phyloP scores from a whole-genome alignment of 2,797 vertebrate genomes.

The Phrynocephalus guinanensis region DNA sequence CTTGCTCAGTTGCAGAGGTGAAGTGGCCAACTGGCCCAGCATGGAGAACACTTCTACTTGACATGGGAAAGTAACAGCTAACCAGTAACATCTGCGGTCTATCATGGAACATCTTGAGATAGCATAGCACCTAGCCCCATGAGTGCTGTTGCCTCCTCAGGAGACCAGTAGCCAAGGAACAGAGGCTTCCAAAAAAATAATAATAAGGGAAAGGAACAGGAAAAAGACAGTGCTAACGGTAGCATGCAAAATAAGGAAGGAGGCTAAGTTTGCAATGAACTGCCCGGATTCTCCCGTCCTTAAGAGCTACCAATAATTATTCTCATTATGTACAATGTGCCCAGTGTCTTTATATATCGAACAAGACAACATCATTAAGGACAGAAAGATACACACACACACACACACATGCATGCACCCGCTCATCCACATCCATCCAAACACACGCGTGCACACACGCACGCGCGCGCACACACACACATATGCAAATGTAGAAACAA shows the following conservation, averaged over 20 bases:
- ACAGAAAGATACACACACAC: not conserved
- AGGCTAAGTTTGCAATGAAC: not conserved
- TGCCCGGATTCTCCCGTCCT: not conserved
- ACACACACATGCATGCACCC: not conserved
- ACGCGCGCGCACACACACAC: too few species aligned
- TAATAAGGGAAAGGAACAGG: too few species aligned
- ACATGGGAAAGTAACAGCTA: constrained; percentile 13
- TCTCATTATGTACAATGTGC: constrained; percentile 25
- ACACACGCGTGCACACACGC: not conserved
- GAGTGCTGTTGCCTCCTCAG: not conserved
- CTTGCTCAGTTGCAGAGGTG: not conserved
- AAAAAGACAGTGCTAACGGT: not conserved
- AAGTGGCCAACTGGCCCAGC: not conserved
- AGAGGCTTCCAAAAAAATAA: not conserved
- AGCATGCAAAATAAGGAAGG: constrained; percentile 26
- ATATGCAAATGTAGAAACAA: not conserved
- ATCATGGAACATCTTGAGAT: not conserved
- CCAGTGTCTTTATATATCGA: constrained; percentile 28
- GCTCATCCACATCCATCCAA: not conserved
- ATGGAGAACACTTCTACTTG: not conserved
- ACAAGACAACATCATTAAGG: constrained; percentile 18
- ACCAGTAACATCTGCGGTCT: not conserved
- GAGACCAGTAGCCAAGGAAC: not conserved
- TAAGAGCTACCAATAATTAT: constrained; percentile 20
- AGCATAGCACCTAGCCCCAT: not conserved